Evolutionary conservation across 2,113 vertebrate species (phyloP).

Genomic region (Apus apus): DNA sequence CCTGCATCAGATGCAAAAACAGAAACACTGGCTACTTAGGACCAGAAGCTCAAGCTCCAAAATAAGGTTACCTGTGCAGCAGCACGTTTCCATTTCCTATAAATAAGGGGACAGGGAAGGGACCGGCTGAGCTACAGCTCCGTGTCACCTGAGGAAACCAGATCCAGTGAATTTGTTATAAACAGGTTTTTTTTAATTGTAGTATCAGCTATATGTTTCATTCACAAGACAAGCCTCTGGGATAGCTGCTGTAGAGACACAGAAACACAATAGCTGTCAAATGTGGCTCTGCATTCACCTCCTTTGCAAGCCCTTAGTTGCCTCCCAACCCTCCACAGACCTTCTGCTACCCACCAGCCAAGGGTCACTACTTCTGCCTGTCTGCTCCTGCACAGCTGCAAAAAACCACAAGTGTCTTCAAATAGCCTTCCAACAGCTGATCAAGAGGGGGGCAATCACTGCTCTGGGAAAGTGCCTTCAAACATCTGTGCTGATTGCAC

Average conservation of each 20-base stretch:
- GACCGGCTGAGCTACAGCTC: background rate
- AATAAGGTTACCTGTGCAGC: background rate
- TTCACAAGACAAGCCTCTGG: background rate
- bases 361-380: background rate
- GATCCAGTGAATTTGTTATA: background rate
- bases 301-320: background rate
- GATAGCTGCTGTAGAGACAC: background rate
- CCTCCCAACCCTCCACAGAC: background rate
- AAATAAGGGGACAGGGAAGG: background rate
- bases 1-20: background rate
- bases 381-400: background rate
- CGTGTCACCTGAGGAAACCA: background rate
- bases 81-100: background rate
- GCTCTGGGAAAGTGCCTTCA: constrained; percentile 49
- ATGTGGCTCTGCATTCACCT: background rate
- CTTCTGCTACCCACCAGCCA: background rate
- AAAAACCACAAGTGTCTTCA: background rate
- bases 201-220: background rate
- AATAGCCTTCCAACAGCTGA: constrained; percentile 45
- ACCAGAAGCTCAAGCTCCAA: background rate
- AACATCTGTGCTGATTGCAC: constrained; percentile 46
- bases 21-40: background rate
- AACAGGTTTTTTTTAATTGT: background rate
- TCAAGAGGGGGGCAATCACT: constrained; percentile 40
- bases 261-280: background rate